phyloP scores from a whole-genome alignment of 2,888 invertebrate species.

The Protonemura montana region DNA sequence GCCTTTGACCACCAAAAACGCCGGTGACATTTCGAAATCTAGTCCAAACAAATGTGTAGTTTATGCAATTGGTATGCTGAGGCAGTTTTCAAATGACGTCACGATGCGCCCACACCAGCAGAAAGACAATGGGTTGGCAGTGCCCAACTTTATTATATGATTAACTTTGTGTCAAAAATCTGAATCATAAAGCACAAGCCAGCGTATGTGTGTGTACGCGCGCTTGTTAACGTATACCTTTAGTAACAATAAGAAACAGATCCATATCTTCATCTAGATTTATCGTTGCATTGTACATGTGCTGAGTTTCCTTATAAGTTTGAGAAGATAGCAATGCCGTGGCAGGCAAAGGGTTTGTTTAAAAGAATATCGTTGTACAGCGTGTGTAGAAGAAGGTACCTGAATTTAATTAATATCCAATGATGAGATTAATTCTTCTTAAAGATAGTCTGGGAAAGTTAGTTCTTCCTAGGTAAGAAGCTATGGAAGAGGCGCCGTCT shows the following conservation, averaged over 20 bases:
- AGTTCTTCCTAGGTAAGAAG: neutral
- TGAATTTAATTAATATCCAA: neutral
- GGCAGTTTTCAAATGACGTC: neutral
- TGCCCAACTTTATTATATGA: neutral
- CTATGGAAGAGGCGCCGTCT: neutral
- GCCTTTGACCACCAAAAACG: neutral
- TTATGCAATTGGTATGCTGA: neutral
- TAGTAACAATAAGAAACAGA: neutral
- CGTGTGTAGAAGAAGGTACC: neutral
- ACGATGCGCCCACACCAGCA: neutral
- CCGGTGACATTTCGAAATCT: neutral
- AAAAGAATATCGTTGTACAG: neutral
- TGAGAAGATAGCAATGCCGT: neutral
- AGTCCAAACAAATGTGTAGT: neutral
- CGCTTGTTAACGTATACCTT: neutral
- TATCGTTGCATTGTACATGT: neutral
- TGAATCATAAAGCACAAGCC: constrained; percentile 5
- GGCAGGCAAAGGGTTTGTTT: neutral
- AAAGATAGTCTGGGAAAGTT: constrained; percentile 9
- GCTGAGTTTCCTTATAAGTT: constrained; percentile 7
- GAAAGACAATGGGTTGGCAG: neutral
- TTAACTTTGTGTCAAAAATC: constrained; percentile 12
- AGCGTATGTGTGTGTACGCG: neutral
- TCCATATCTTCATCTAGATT: constrained; percentile 12
- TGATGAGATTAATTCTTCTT: neutral